These are phyloP conservation scores for Acromyrmex echinatior DNA, from an alignment of 1,140 invertebrate species.

Conservation along the genomic window DNA sequence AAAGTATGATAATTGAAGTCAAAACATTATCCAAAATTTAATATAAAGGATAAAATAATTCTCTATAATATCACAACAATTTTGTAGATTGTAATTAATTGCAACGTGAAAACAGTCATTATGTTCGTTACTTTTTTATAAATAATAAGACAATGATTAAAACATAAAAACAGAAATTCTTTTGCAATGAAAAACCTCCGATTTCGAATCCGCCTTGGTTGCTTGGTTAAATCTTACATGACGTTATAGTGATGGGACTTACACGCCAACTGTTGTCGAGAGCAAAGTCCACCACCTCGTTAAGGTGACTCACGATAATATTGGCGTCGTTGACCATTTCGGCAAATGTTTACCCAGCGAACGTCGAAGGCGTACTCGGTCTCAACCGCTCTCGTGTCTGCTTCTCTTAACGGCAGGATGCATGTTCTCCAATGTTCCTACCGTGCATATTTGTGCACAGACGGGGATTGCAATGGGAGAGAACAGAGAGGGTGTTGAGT, in stretches of 20 bases:
- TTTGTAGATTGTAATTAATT: neutral
- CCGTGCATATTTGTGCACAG: conserved; percentile 45
- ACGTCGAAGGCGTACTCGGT: conserved; percentile 48
- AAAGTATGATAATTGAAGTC: neutral
- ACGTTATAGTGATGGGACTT: neutral
- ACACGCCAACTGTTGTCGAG: conserved; percentile 44
- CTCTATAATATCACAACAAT: no score
- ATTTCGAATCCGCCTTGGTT: neutral
- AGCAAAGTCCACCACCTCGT: conserved; percentile 58
- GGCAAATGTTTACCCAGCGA: conserved; percentile 65
- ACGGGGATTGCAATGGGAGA: neutral
- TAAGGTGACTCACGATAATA: conserved; percentile 73
- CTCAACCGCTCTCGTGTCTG: conserved; percentile 46
- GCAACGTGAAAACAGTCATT: neutral
- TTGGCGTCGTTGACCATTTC: conserved; percentile 65
- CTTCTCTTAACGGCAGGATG: conserved; percentile 53
- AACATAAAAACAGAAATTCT: neutral
- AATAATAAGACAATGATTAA: neutral
- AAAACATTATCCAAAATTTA: neutral
- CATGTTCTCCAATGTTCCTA: conserved; percentile 26
- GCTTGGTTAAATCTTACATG: neutral
- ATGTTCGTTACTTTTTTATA: neutral
- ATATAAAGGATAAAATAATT: neutral
- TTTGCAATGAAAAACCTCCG: neutral
- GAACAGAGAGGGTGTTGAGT: neutral